Evolutionary conservation across 2,888 invertebrate genomes (phyloP).

Genomic region (Amiota mariae): DNA sequence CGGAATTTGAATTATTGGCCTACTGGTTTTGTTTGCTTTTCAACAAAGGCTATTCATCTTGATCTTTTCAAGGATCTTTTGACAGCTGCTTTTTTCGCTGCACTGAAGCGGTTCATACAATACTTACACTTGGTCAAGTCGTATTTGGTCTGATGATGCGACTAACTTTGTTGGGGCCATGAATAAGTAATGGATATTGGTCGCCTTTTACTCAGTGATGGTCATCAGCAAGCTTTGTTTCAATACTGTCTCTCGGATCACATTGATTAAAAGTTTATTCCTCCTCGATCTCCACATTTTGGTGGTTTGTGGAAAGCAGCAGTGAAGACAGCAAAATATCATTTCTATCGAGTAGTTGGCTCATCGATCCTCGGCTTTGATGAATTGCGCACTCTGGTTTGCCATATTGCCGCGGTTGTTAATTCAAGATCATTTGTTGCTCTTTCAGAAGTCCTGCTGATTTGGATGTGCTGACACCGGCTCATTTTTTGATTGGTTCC

Average conservation of each 20-base stretch:
- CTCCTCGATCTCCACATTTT: conserved; percentile 34
- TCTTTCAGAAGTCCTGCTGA: too few species aligned
- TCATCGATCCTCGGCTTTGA: conserved; percentile 27
- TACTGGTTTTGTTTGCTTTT: conserved; percentile 35
- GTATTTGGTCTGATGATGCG: conserved; percentile 33
- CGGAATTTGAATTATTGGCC: conserved; percentile 32
- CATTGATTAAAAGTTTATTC: too few species aligned
- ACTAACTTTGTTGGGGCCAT: conserved; percentile 36
- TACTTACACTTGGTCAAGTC: conserved; percentile 17
- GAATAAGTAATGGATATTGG: too few species aligned
- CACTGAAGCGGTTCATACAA: conserved; percentile 6
- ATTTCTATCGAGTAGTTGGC: background rate
- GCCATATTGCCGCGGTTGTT: conserved; percentile 33
- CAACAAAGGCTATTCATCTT: conserved; percentile 34
- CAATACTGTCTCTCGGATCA: too few species aligned
- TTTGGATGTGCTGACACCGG: too few species aligned
- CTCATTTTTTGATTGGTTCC: too few species aligned
- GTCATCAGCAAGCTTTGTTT: too few species aligned
- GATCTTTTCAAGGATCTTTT: conserved; percentile 24
- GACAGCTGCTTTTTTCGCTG: conserved; percentile 2
- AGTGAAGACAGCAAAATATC: conserved; percentile 31
- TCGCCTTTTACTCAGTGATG: too few species aligned
- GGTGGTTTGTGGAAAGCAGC: conserved; percentile 35
- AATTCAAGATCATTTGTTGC: conserved; percentile 33
- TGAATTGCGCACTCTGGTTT: conserved; percentile 25